Evolutionary conservation across 2,888 invertebrate genomes (phyloP).

Genomic region (Tiliacea aurago): DNA sequence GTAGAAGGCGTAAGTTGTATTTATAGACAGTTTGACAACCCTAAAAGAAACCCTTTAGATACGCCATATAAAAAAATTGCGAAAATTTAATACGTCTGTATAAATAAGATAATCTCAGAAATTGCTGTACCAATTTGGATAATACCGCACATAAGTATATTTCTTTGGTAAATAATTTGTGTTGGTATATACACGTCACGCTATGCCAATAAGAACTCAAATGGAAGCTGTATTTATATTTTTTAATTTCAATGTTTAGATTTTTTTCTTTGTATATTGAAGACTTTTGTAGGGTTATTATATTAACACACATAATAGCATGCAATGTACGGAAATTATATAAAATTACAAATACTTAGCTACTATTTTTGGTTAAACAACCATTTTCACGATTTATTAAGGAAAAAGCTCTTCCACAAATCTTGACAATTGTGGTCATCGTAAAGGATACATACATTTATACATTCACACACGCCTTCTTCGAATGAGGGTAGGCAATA

Average conservation of each 20-base stretch:
- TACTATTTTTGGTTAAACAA: not conserved
- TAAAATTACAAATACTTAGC: not conserved
- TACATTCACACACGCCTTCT: too few relatives aligned
- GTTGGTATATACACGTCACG: constrained; percentile 53
- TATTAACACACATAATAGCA: constrained; percentile 3
- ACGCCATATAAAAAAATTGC: constrained; percentile 44
- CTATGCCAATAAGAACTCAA: constrained; percentile 48
- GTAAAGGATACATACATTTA: not conserved
- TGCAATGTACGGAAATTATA: not conserved
- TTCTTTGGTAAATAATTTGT: constrained; percentile 51
- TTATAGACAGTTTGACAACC: constrained; percentile 1
- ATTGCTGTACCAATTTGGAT: constrained; percentile 63
- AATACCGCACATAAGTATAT: constrained; percentile 45
- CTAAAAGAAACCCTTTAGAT: constrained; percentile 45
- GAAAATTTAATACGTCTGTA: constrained; percentile 24
- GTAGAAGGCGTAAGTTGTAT: too few relatives aligned
- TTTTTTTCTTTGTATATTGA: not conserved
- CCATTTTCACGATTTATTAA: not conserved
- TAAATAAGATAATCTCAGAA: constrained; percentile 41
- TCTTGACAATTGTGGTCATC: not conserved
- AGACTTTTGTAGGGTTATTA: not conserved
- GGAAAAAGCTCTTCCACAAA: not conserved
- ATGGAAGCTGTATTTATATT: constrained; percentile 9
- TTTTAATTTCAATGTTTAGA: not conserved
- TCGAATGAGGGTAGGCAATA: too few relatives aligned